Percentiles rank a stretch among this genome's conserved stretches.
Evolutionary conservation across 2,888 invertebrate species (phyloP).

Genomic region (Standfussiana lucernea): DNA sequence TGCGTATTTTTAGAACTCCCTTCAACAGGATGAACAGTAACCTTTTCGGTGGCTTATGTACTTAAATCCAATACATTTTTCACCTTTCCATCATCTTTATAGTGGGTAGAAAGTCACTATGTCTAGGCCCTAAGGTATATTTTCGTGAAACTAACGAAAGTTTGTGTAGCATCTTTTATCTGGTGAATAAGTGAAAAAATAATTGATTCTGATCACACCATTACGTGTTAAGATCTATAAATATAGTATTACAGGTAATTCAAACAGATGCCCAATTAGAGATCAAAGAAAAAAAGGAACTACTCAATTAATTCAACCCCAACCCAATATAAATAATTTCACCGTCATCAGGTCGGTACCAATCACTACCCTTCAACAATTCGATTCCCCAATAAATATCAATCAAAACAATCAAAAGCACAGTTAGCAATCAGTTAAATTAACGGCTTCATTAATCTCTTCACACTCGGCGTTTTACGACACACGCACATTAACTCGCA

Average conservation of each 20-base stretch:
- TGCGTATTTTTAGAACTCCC: too few species aligned
- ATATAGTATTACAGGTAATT: not conserved
- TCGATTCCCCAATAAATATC: slow-evolving; percentile 51
- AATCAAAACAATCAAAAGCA: slow-evolving; percentile 42
- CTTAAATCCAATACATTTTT: too few species aligned
- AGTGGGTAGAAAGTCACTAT: not conserved
- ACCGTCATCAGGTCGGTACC: slow-evolving; percentile 5
- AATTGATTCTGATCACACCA: not conserved
- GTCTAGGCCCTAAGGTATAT: not conserved
- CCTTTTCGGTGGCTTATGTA: too few species aligned
- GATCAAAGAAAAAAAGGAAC: not conserved
- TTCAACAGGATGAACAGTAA: too few species aligned
- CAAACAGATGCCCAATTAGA: slow-evolving; percentile 12
- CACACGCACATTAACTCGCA: slow-evolving; percentile 50
- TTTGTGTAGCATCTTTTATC: not conserved
- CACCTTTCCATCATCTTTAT: not conserved
- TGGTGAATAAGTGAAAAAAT: not conserved
- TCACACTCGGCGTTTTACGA: slow-evolving; percentile 62
- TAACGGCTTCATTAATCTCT: slow-evolving; percentile 66
- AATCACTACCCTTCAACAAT: slow-evolving; percentile 27
- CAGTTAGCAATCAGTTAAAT: slow-evolving; percentile 60
- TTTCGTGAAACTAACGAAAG: not conserved
- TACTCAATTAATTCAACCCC: not conserved
- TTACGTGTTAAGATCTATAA: not conserved
- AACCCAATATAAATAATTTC: slow-evolving; percentile 15